These are phyloP conservation scores for Caenorhabditis tropicalis DNA, from an alignment of 1,140 invertebrate species.

Conservation along the genomic window DNA sequence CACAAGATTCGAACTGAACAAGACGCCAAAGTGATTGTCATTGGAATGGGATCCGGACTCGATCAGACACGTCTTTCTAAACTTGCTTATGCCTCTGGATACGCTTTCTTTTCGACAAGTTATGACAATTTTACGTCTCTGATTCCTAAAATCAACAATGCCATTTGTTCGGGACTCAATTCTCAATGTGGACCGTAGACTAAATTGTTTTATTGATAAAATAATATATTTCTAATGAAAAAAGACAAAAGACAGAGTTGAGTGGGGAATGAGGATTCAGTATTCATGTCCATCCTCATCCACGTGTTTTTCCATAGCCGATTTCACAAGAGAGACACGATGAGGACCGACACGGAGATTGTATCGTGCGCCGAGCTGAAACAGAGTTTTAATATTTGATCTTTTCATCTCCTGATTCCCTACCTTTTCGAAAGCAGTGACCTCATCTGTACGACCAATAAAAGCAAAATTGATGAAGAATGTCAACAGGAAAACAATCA, in stretches of 20 bases:
- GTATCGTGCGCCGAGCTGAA: conserved; percentile 8
- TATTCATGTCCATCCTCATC: conserved; percentile 33
- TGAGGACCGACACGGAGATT: conserved; percentile 12
- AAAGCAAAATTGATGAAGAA: conserved; percentile 34
- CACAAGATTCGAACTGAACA: conserved; percentile 42
- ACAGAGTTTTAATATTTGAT: too few relatives aligned
- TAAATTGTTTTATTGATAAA: background rate
- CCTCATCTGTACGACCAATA: conserved; percentile 9
- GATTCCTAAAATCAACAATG: conserved; percentile 35
- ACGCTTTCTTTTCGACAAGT: conserved; percentile 15
- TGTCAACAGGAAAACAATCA: background rate
- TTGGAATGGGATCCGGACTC: conserved; percentile 9
- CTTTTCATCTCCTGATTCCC: background rate
- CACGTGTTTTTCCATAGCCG: conserved; percentile 4
- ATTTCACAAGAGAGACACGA: conserved; percentile 2
- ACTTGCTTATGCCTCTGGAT: conserved; percentile 15
- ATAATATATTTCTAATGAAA: background rate
- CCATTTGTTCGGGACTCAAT: conserved; percentile 4
- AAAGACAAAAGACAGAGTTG: background rate
- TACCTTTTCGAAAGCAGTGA: conserved; percentile 32
- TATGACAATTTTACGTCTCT: conserved; percentile 17
- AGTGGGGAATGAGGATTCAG: background rate
- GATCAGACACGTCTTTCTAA: background rate
- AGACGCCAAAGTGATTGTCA: conserved; percentile 50
- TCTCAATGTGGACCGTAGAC: conserved; percentile 41